A percentile compares a stretch with the other conserved stretches of the same genome.
phyloP scores from a whole-genome alignment of 2,113 vertebrate genomes.

The Galemys pyrenaicus region DNA sequence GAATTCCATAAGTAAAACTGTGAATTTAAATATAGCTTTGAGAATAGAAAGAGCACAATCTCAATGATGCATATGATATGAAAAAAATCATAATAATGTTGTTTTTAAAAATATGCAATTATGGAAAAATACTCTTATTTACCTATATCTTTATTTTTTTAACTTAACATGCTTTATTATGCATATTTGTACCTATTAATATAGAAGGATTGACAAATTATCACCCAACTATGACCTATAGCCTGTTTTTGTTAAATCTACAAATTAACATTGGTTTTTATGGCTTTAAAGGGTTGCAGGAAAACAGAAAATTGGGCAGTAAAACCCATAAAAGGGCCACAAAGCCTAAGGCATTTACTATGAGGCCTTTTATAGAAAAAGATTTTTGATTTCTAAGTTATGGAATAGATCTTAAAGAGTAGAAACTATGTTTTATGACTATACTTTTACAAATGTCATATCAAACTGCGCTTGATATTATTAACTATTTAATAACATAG shows the following conservation, averaged over 20 bases:
- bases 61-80: neutral
- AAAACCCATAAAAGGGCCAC: neutral
- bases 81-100: neutral
- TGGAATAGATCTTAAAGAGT: neutral
- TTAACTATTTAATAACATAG: conserved; percentile 7
- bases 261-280: conserved; percentile 18
- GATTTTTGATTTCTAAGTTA: neutral
- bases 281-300: neutral
- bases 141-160: conserved; percentile 12
- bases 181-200: neutral
- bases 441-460: conserved; percentile 29
- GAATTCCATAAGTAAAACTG: conserved; percentile 28
- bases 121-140: conserved; percentile 23
- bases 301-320: neutral
- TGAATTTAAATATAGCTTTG: conserved; percentile 24
- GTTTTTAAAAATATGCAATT: neutral
- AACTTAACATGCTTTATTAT: neutral
- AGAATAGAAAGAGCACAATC: neutral
- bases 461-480: neutral
- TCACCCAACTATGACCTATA: neutral
- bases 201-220: neutral
- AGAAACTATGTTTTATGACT: conserved; percentile 21
- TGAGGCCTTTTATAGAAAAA: conserved; percentile 25
- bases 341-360: conserved; percentile 46
- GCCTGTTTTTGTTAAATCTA: neutral